These are phyloP conservation scores for Agapornis roseicollis DNA, from an alignment of 2,113 vertebrate genomes.

Conservation along the genomic window DNA sequence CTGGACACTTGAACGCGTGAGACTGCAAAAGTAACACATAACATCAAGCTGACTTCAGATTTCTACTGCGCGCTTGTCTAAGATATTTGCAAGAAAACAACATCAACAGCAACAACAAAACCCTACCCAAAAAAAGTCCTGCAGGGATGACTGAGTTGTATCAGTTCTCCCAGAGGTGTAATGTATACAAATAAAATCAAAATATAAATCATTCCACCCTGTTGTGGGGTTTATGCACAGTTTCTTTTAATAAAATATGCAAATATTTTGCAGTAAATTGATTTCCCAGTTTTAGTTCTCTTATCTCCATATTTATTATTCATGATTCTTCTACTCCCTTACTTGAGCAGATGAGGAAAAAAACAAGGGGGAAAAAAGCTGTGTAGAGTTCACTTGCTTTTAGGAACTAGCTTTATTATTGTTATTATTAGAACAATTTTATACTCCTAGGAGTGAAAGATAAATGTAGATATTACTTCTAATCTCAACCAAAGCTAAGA, in stretches of 20 bases:
- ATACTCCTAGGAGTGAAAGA: constrained; percentile 64
- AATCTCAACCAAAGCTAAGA: constrained; percentile 61
- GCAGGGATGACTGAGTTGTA: constrained; percentile 58
- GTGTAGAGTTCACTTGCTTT: constrained; percentile 57
- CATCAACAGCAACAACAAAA: constrained; percentile 41
- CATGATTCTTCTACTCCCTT: constrained; percentile 72
- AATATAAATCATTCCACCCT: constrained; percentile 75
- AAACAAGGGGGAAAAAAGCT: not conserved
- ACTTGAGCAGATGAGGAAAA: constrained; percentile 53
- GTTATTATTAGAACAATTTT: constrained; percentile 64
- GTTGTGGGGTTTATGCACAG: constrained; percentile 75
- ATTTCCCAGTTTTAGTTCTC: constrained; percentile 84
- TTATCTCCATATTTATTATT: constrained; percentile 85
- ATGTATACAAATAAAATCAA: constrained; percentile 79
- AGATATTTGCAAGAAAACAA: constrained; percentile 32
- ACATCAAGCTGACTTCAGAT: not conserved
- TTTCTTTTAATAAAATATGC: constrained; percentile 88
- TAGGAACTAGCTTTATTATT: constrained; percentile 65
- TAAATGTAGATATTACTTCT: constrained; percentile 64
- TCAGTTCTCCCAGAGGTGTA: constrained; percentile 68
- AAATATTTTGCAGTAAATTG: constrained; percentile 86
- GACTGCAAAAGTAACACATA: not conserved
- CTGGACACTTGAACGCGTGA: not conserved
- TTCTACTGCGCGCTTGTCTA: not conserved
- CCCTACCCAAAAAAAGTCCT: constrained; percentile 29